Evolutionary conservation across 2,113 vertebrate species (phyloP).

Genomic region (Siniperca knerii): DNA sequence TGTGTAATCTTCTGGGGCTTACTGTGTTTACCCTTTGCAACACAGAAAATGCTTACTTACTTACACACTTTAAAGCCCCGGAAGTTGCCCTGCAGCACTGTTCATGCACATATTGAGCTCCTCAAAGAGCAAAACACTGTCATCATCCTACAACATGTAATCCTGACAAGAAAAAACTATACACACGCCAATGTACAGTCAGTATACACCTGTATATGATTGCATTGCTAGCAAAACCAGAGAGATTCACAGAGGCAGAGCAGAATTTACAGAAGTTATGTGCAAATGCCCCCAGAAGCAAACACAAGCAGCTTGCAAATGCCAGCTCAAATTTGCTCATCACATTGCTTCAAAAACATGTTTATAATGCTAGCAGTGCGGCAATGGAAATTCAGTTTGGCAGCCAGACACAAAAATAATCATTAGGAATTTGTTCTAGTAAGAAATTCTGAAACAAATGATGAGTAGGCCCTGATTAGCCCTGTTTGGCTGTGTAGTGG

Average conservation of each 20-base stretch:
- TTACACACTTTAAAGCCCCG: conserved; percentile 37
- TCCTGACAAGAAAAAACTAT: not conserved
- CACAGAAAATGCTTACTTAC: conserved; percentile 33
- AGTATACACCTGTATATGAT: not conserved
- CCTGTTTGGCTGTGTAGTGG: conserved; percentile 13
- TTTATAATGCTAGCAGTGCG: conserved; percentile 24
- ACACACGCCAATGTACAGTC: not conserved
- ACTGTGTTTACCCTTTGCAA: conserved; percentile 62
- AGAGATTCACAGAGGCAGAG: not conserved
- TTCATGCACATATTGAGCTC: conserved; percentile 11
- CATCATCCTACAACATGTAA: not conserved
- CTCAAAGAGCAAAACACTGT: not conserved
- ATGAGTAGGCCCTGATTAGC: conserved; percentile 47
- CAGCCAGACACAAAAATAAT: conserved; percentile 29
- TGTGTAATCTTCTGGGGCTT: conserved; percentile 61
- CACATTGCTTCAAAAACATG: conserved; percentile 46
- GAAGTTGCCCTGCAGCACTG: conserved; percentile 16
- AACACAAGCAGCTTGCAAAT: conserved; percentile 51
- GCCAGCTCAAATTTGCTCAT: conserved; percentile 43
- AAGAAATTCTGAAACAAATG: conserved; percentile 41
- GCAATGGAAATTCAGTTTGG: conserved; percentile 31
- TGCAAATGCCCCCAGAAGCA: conserved; percentile 31
- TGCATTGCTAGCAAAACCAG: not conserved
- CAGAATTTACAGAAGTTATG: conserved; percentile 9
- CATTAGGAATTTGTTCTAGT: conserved; percentile 44